Conservation (phyloP, 2,888 invertebrate species). For the Clostera curtula region DNA sequence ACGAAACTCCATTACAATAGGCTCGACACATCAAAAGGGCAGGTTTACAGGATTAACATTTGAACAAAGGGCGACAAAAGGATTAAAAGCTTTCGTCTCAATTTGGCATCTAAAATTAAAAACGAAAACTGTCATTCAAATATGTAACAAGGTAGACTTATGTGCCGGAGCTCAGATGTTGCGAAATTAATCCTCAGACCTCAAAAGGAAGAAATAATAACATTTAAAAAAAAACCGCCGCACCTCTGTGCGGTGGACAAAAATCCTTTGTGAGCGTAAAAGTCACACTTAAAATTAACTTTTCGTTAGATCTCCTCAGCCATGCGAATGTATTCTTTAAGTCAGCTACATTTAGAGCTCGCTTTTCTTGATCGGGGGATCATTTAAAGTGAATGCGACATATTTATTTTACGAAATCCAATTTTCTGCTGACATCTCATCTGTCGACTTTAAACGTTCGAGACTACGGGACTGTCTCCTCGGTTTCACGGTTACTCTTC, state of each 20-base stretch:
- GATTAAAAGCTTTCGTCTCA: constrained; percentile 41
- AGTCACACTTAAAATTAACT: constrained; percentile 66
- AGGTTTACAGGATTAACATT: constrained; percentile 38
- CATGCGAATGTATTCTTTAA: neutral
- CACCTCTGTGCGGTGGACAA: constrained; percentile 50
- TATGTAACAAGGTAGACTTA: constrained; percentile 50
- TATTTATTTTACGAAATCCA: constrained; percentile 75
- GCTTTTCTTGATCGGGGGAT: constrained; percentile 23
- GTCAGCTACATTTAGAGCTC: constrained; percentile 24
- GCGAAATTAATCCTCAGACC: constrained; percentile 47
- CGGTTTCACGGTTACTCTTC: constrained; percentile 63
- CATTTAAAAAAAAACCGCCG: constrained; percentile 40
- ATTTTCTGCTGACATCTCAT: constrained; percentile 74
- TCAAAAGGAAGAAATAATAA: constrained; percentile 40
- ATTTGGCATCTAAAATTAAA: constrained; percentile 44
- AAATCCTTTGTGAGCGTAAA: constrained; percentile 57
- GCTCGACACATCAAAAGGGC: constrained; percentile 32
- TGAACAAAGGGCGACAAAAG: constrained; percentile 43
- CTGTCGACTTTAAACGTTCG: constrained; percentile 71
- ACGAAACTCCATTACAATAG: constrained; percentile 29
- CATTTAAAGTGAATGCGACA: constrained; percentile 63
- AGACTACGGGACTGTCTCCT: constrained; percentile 60
- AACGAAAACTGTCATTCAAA: constrained; percentile 56
- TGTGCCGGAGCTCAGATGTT: constrained; percentile 32
- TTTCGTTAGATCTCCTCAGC: constrained; percentile 41